These are phyloP conservation scores for Apeltes quadracus DNA, from an alignment of 2,113 vertebrate genomes.

Conservation along the genomic window DNA sequence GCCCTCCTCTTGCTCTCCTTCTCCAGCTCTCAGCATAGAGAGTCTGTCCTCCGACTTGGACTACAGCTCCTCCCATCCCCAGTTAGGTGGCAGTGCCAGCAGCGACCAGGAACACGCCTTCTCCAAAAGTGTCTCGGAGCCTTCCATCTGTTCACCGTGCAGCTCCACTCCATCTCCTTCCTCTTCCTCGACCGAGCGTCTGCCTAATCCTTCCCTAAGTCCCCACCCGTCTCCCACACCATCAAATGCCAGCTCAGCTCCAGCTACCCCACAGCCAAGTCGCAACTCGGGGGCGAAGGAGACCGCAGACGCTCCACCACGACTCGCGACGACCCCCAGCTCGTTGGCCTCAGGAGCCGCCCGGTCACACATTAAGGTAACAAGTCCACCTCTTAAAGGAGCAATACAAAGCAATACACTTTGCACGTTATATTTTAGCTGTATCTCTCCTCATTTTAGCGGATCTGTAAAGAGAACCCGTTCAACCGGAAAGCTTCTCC, in stretches of 20 bases:
- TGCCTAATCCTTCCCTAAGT: constrained; percentile 43
- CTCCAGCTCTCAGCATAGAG: constrained; percentile 92
- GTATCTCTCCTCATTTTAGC: constrained; percentile 72
- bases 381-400: background rate
- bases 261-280: constrained; percentile 79
- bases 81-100: constrained; percentile 43
- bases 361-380: constrained; percentile 72
- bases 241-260: constrained; percentile 77
- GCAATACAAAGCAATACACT: background rate
- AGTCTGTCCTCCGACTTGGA: constrained; percentile 86
- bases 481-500: constrained; percentile 93
- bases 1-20: constrained; percentile 90
- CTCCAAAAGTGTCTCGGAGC: constrained; percentile 87
- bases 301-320: constrained; percentile 59
- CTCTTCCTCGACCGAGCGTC: constrained; percentile 62
- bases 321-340: constrained; percentile 62
- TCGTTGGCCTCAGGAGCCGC: constrained; percentile 55
- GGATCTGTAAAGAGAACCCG: constrained; percentile 96
- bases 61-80: constrained; percentile 80
- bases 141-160: constrained; percentile 82
- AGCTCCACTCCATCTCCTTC: constrained; percentile 36
- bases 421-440: background rate
- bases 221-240: constrained; percentile 44
- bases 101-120: constrained; percentile 70
- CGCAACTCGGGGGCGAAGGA: constrained; percentile 63